phyloP scores from a whole-genome alignment of 2,113 vertebrate species.

The Rhabdomys dilectus region DNA sequence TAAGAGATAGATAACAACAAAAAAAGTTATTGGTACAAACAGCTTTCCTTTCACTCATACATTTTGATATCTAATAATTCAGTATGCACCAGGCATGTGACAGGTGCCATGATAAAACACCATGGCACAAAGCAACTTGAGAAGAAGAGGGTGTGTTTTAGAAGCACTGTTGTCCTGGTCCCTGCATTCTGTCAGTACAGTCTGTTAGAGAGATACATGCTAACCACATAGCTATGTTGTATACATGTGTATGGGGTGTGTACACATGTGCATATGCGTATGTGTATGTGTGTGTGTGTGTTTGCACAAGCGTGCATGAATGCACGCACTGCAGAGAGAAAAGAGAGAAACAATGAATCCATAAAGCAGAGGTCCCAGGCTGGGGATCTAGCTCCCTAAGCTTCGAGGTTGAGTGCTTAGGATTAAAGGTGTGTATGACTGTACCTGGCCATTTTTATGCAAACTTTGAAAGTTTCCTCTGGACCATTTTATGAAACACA shows the following conservation, averaged over 20 bases:
- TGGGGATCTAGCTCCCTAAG: background rate
- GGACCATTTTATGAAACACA: background rate
- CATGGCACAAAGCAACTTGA: background rate
- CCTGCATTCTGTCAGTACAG: background rate
- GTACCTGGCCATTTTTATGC: background rate
- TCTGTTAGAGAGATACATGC: background rate
- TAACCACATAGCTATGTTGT: background rate
- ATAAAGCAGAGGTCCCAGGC: background rate
- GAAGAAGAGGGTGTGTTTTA: background rate
- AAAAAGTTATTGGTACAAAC: background rate
- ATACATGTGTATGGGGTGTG: background rate
- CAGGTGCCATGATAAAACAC: background rate
- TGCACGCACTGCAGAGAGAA: background rate
- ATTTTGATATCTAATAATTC: background rate
- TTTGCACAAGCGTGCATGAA: background rate
- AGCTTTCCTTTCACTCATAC: background rate
- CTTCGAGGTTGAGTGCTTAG: background rate
- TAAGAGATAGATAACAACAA: background rate
- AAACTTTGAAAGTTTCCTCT: constrained; percentile 17
- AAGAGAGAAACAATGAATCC: background rate
- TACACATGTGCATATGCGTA: too few relatives aligned
- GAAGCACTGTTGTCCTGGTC: background rate
- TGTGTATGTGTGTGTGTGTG: background rate
- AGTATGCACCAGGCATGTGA: background rate
- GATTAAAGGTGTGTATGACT: background rate